Evolutionary conservation across 2,113 vertebrate species (phyloP).

Genomic region (Holacanthus passer): DNA sequence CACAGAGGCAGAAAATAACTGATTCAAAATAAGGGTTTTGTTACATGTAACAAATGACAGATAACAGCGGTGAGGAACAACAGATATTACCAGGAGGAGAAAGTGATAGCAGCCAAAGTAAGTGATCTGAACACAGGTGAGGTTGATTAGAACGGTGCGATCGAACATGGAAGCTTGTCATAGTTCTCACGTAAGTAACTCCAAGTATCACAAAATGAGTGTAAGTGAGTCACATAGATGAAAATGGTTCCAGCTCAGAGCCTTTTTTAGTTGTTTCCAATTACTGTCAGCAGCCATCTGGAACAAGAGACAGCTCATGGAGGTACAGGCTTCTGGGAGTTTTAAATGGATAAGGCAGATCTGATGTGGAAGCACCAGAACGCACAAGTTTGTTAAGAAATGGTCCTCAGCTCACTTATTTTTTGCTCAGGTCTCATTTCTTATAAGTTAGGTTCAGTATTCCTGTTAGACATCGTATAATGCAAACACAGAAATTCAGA

Average conservation of each 20-base stretch:
- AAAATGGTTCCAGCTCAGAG: constrained; percentile 66
- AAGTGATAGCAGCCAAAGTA: not conserved
- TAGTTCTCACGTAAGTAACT: constrained; percentile 35
- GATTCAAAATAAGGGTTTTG: constrained; percentile 3
- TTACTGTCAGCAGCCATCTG: constrained; percentile 68
- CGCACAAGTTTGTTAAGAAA: constrained; percentile 7
- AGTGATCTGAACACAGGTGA: constrained; percentile 19
- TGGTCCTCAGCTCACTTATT: not conserved
- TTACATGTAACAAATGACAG: constrained; percentile 19
- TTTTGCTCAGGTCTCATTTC: not conserved
- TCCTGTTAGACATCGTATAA: not conserved
- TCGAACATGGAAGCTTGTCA: constrained; percentile 31
- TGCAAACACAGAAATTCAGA: not conserved
- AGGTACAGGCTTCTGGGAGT: constrained; percentile 34
- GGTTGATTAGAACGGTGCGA: constrained; percentile 17
- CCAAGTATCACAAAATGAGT: constrained; percentile 43
- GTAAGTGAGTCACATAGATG: constrained; percentile 50
- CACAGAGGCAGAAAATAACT: constrained; percentile 17
- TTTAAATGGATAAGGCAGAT: constrained; percentile 33
- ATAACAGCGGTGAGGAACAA: constrained; percentile 15
- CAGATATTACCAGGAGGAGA: not conserved
- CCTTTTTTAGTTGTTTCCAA: constrained; percentile 65
- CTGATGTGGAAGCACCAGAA: constrained; percentile 21
- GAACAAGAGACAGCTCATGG: constrained; percentile 58
- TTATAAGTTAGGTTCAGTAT: not conserved